These are phyloP conservation scores for Gasterosteus aculeatus DNA, from an alignment of 2,113 vertebrate species.

Conservation along the genomic window DNA sequence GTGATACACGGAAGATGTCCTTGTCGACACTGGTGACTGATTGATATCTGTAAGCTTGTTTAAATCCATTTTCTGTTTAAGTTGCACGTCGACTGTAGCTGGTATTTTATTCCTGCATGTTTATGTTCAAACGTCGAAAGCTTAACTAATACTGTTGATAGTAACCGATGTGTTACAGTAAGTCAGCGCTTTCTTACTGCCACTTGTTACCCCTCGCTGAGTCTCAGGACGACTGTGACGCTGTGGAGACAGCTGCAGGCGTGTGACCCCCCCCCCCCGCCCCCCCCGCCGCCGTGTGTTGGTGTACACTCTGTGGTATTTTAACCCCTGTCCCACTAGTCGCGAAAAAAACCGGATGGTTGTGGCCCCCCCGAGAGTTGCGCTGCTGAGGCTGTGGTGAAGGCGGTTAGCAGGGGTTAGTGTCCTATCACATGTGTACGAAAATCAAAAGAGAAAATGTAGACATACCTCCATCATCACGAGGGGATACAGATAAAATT, in stretches of 20 bases:
- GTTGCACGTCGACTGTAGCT: conserved; percentile 14
- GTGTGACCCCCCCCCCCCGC: conserved; percentile 25
- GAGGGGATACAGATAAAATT: neutral
- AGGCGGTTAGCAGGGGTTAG: neutral
- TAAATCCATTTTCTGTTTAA: conserved; percentile 32
- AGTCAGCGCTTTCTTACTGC: conserved; percentile 5
- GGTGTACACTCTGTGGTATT: conserved; percentile 52
- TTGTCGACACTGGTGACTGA: conserved; percentile 53
- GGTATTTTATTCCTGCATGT: conserved; percentile 15
- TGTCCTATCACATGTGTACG: conserved; percentile 1
- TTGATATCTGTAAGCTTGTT: conserved; percentile 57
- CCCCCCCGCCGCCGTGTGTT: conserved; percentile 40
- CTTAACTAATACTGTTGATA: neutral
- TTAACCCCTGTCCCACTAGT: conserved; percentile 53
- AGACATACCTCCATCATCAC: conserved; percentile 1
- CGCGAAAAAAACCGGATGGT: conserved; percentile 31
- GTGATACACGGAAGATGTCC: conserved; percentile 63
- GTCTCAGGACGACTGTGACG: conserved; percentile 25
- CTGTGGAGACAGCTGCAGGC: conserved; percentile 58
- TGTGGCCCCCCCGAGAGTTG: conserved; percentile 13
- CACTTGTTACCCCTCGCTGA: neutral
- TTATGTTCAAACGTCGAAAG: neutral
- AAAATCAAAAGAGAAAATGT: neutral
- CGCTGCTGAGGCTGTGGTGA: conserved; percentile 28
- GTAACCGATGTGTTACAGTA: neutral